phyloP scores from a whole-genome alignment of 2,113 vertebrate genomes.

The Oophaga pumilio region DNA sequence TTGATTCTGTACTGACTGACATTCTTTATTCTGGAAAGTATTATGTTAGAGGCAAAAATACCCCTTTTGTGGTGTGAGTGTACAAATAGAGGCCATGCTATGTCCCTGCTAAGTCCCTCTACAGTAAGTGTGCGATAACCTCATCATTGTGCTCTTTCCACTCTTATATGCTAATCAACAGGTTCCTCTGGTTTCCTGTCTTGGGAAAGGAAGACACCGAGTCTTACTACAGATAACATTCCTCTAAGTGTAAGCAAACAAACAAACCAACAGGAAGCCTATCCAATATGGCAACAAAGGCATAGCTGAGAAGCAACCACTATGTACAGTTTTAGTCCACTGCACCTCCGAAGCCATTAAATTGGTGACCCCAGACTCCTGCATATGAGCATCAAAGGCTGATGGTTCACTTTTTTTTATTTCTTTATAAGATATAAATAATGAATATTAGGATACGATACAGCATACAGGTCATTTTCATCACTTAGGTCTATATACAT shows the following conservation, averaged over 20 bases:
- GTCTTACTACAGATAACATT: constrained; percentile 50
- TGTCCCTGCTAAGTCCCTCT: constrained; percentile 16
- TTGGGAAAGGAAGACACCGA: constrained; percentile 14
- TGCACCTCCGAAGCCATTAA: neutral
- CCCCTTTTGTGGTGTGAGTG: constrained; percentile 36
- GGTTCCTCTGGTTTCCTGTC: constrained; percentile 48
- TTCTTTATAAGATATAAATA: neutral
- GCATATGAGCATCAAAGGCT: neutral
- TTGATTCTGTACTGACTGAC: constrained; percentile 54
- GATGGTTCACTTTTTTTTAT: neutral
- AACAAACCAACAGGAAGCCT: constrained; percentile 52
- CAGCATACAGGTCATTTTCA: neutral
- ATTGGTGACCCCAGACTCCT: neutral
- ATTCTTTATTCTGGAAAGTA: constrained; percentile 51
- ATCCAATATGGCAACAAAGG: constrained; percentile 36
- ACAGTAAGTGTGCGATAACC: constrained; percentile 37
- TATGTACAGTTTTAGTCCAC: neutral
- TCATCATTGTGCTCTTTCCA: neutral
- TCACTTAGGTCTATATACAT: neutral
- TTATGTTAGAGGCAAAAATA: constrained; percentile 43
- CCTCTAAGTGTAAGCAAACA: constrained; percentile 35
- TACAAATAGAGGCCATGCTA: constrained; percentile 13
- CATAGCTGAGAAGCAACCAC: constrained; percentile 29
- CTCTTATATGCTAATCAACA: constrained; percentile 35
- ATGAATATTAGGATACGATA: neutral